Evolutionary conservation across 2,113 vertebrate genomes (phyloP).

Genomic region (Actinemys pallida): DNA sequence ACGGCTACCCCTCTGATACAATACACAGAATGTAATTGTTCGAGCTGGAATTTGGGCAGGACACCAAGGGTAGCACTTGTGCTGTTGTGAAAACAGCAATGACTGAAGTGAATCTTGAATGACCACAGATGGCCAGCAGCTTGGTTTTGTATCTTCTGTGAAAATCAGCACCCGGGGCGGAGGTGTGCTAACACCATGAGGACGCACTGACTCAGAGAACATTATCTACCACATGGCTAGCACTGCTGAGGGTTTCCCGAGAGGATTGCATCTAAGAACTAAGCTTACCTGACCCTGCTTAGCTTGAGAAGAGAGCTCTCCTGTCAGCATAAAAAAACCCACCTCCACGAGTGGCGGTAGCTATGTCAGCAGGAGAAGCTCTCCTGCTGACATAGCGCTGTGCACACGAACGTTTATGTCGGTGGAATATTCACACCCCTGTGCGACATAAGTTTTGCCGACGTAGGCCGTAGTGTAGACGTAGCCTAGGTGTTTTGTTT

Average conservation of each 20-base stretch:
- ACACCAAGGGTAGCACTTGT: not conserved
- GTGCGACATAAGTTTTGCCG: no score
- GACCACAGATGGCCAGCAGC: no score
- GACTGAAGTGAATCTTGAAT: not conserved
- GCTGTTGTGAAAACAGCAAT: not conserved
- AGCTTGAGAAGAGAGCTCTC: not conserved
- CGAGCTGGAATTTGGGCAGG: not conserved
- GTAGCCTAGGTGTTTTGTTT: not conserved
- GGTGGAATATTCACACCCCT: no score
- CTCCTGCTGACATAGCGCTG: no score
- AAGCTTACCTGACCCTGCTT: not conserved
- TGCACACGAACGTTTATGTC: no score
- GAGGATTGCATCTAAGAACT: not conserved
- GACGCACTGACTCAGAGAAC: not conserved
- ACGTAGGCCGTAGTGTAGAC: no score
- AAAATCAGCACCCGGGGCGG: not conserved
- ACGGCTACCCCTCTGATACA: not conserved
- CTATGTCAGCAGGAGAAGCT: no score
- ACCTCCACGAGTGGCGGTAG: no score
- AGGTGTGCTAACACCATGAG: no score
- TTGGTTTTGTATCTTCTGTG: not conserved
- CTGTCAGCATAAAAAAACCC: no score
- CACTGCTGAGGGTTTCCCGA: not conserved
- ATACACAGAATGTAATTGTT: not conserved
- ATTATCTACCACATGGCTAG: no score